Evolutionary conservation across 2,888 invertebrate species (phyloP), one percentile per base, ranked within the genome.

Genomic region (Anorthoa munda): DNA sequence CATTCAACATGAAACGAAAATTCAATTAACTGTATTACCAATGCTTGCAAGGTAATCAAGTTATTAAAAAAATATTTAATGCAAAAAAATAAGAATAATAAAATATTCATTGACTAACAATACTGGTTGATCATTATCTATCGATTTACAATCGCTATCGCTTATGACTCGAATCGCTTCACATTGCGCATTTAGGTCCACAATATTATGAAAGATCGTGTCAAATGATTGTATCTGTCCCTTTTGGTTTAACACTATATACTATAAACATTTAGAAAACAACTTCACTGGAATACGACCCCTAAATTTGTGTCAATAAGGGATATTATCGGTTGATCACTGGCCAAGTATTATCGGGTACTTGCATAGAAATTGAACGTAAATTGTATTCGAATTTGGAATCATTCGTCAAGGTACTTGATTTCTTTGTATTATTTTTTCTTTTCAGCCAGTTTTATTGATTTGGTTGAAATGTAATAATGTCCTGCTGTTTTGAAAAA

Each of bases 131-230:
- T 0, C 17, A 46, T 12, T 12, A 17, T 12, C 7, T 26, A 18
- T 21, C 13, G 7, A 15, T 31, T 15, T 56, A 59, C 13, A 9
- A 26, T 2, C 74, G 79, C 79, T 46, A 31, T 15, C 75, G 75
- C 88, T 82, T 79, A 51, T 87, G 12, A 63, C 74, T 87, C 88
- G 68, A 11, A 78, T 72, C 81, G 70, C 70, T 79, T 73, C 65
- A 85, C 55, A 88, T 90, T 89, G 89, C 89, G 88, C 89, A 92
- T 92, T 92, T 89, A 76, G 86, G 85, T 89, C 87, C 84, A 90
- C 90, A 94, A 93, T 94, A 93, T 94, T 93, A 90, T 92, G 92
- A 93, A 90, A 93, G 94, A 94, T 94, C 91, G 90, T 92, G 93
- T 93, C 94, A 93, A 93, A 93, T 92, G 94, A 94, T 93, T 90